These are phyloP conservation scores for Leptestheria dahalacensis DNA, from an alignment of 1,140 invertebrate genomes.

Conservation along the genomic window DNA sequence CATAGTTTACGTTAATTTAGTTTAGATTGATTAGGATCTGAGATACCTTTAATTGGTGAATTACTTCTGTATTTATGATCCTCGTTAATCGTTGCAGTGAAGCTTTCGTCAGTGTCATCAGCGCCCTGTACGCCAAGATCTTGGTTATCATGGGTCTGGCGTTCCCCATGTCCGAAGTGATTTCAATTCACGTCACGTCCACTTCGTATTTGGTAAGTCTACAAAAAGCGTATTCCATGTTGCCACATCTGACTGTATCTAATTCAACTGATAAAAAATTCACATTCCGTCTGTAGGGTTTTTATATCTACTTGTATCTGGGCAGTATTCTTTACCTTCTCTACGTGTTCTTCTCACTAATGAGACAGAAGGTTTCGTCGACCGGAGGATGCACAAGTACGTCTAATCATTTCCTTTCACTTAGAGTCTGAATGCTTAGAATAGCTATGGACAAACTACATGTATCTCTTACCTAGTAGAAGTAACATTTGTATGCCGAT, in stretches of 20 bases:
- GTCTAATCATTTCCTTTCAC: no score
- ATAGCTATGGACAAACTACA: no score
- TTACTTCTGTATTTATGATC: not conserved
- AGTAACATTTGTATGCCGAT: no score
- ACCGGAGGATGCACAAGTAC: no score
- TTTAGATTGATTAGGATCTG: no score
- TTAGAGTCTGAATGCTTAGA: no score
- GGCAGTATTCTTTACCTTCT: slow-evolving; percentile 62
- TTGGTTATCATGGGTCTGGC: slow-evolving; percentile 81
- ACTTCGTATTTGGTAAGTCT: slow-evolving; percentile 66
- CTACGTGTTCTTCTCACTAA: slow-evolving; percentile 57
- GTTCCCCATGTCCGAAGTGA: slow-evolving; percentile 62
- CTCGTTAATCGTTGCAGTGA: slow-evolving; percentile 38
- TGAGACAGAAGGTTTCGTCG: slow-evolving; percentile 36
- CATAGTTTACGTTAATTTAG: no score
- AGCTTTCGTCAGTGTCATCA: slow-evolving; percentile 67
- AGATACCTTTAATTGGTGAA: no score
- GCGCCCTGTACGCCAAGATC: slow-evolving; percentile 80
- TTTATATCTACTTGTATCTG: slow-evolving; percentile 67
- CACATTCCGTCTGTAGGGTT: slow-evolving; percentile 42
- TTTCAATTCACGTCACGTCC: slow-evolving; percentile 76
- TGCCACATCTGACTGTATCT: no score
- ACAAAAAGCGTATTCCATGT: no score
- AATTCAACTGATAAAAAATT: no score
- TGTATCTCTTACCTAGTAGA: no score